Base-by-base conservation (phyloP, 2,888 invertebrate genomes). In the Scelioninae gen. 2 region DNA sequence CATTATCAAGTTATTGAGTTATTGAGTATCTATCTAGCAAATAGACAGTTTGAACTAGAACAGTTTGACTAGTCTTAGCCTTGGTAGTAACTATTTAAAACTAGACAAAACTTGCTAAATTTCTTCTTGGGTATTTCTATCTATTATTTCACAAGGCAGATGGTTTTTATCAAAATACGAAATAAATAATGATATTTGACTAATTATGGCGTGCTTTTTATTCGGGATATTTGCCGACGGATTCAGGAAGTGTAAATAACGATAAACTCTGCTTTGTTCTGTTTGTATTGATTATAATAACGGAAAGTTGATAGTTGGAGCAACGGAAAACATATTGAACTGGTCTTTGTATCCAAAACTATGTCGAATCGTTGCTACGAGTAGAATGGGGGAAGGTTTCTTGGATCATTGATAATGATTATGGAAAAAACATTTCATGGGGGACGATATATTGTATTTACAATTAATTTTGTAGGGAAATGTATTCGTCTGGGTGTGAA, bases 221-320 rank as follows among this genome's bases (percentile, higher is more conserved):
- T 50, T 50, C 11, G 6, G 18, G 5, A 33, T 13, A 22, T 33
- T 50, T 50, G 33, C n/a, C 33, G 5, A 5, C 9, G 33, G 25
- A 1, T 25, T 6, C 22, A 45, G 31, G 18, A 33, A 50, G 18
- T 33, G 33, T 50, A 33, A 50, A 50, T 16, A 33, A 13, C 28
- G 4, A 46, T 46, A 46, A 50, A 50, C 18, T 18, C 45, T 33
- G 16, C 16, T 50, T 50, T 33, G 33, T 50, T 33, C 16, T 50
- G 33, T 28, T 31, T 18, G 50, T 50, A 50, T 33, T 50, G 50
- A 33, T 50, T 50, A 33, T 33, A 33, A 33, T 33, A 50, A 50
- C 33, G 33, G 50, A 50, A 13, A 45, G 25, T 13, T 13, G 45
- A 45, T 22, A 45, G 45, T 45, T 25, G 45, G 13, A 25, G 45